phyloP scores from a whole-genome alignment of 2,113 vertebrate genomes.

The Thryonomys swinderianus region DNA sequence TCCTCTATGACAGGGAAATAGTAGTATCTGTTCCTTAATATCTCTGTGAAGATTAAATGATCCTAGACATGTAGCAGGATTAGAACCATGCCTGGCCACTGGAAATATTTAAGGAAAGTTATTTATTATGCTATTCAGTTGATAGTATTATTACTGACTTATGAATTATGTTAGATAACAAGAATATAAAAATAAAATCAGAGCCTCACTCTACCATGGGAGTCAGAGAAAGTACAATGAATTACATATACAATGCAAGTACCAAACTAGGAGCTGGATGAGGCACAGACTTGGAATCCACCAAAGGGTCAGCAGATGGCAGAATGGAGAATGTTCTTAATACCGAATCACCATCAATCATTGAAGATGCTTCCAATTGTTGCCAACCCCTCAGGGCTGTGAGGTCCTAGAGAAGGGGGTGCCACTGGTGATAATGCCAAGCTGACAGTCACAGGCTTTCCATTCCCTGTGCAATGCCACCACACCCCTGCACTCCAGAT shows the following conservation, averaged over 20 bases:
- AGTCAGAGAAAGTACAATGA: not conserved
- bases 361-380: not conserved
- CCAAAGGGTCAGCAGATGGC: not conserved
- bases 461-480: not conserved
- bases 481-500: not conserved
- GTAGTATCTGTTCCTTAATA: not conserved
- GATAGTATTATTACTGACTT: constrained; percentile 15
- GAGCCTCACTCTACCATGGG: not conserved
- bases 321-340: not conserved
- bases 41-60: constrained; percentile 37
- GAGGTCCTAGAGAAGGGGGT: not conserved
- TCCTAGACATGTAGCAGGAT: not conserved
- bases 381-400: not conserved
- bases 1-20: not conserved
- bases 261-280: not conserved
- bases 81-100: not conserved
- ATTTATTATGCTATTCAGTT: not conserved
- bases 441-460: not conserved
- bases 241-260: not conserved
- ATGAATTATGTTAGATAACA: not conserved
- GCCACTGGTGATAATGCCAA: not conserved
- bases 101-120: constrained; percentile 34
- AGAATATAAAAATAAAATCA: not conserved
- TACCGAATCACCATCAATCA: not conserved
- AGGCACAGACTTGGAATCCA: not conserved